Conservation (phyloP, 1,140 invertebrate species). For the Drosophila watanabei region DNA sequence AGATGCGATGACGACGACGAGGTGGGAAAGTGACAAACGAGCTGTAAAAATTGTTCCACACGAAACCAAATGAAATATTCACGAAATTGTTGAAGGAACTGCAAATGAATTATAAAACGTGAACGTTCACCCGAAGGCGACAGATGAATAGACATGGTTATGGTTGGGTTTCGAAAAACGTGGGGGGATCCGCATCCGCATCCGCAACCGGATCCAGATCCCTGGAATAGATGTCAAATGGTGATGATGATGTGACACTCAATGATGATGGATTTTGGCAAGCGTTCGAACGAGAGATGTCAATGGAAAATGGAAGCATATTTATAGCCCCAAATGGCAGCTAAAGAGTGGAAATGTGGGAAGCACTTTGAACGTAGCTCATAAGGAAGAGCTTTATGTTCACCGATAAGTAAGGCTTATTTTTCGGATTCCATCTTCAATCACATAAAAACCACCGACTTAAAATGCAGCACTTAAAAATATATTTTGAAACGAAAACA, state of each 20-base stretch:
- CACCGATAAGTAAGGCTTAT: not conserved
- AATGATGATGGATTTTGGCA: slow-evolving; percentile 45
- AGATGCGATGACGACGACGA: slow-evolving; percentile 9
- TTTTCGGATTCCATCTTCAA: not conserved
- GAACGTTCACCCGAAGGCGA: slow-evolving; percentile 30
- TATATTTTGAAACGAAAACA: slow-evolving; percentile 26
- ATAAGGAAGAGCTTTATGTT: not conserved
- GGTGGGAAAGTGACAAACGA: slow-evolving; percentile 64
- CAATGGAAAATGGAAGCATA: slow-evolving; percentile 7
- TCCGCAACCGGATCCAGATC: not conserved
- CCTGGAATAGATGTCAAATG: slow-evolving; percentile 33
- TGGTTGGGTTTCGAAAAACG: not conserved
- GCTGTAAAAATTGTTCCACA: slow-evolving; percentile 45
- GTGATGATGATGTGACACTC: slow-evolving; percentile 43
- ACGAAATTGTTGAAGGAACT: slow-evolving; percentile 61
- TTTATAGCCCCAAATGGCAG: not conserved
- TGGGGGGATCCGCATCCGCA: not conserved
- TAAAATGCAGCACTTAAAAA: slow-evolving; percentile 1
- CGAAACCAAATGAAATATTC: slow-evolving; percentile 70
- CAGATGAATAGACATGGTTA: slow-evolving; percentile 34
- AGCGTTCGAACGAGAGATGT: not conserved
- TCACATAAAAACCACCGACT: not conserved
- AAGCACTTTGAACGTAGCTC: not conserved
- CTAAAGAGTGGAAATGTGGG: not conserved
- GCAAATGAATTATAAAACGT: slow-evolving; percentile 60